phyloP scores from a whole-genome alignment of 2,888 invertebrate species.

The Drosophila pseudotakahashii region DNA sequence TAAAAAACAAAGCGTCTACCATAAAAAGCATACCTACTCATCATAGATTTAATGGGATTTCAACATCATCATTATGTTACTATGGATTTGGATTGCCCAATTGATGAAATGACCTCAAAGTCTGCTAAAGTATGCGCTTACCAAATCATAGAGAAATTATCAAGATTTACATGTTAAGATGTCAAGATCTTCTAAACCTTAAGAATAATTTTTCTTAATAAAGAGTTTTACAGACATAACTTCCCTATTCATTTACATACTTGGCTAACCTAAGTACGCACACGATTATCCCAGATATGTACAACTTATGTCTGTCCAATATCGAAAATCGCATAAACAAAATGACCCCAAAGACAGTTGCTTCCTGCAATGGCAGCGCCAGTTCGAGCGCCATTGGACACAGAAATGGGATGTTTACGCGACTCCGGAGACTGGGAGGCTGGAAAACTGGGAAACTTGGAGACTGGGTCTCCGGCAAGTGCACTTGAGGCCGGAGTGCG shows the following conservation, averaged over 20 bases:
- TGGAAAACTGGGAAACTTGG: not conserved
- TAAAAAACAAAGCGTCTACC: not conserved
- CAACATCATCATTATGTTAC: slow-evolving; percentile 57
- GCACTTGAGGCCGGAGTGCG: slow-evolving; percentile 69
- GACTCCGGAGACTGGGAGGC: slow-evolving; percentile 12
- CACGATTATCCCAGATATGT: not conserved
- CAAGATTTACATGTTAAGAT: no score
- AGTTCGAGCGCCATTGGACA: slow-evolving; percentile 36
- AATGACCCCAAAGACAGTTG: slow-evolving; percentile 57
- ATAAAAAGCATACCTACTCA: slow-evolving; percentile 39
- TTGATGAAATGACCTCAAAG: not conserved
- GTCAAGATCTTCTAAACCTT: no score
- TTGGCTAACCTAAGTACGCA: not conserved
- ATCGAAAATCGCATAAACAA: slow-evolving; percentile 45
- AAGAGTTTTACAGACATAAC: not conserved
- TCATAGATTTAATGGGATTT: slow-evolving; percentile 65
- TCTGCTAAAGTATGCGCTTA: slow-evolving; percentile 20
- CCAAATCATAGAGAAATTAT: no score
- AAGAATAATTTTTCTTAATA: no score
- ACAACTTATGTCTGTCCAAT: slow-evolving; percentile 5
- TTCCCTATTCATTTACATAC: not conserved
- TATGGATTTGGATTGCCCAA: slow-evolving; percentile 39
- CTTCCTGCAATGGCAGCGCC: slow-evolving; percentile 58
- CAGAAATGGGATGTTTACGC: slow-evolving; percentile 49
- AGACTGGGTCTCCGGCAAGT: slow-evolving; percentile 48